Base-by-base conservation (phyloP, 2,888 invertebrate genomes). In the Lasioglossum leucozonium region DNA sequence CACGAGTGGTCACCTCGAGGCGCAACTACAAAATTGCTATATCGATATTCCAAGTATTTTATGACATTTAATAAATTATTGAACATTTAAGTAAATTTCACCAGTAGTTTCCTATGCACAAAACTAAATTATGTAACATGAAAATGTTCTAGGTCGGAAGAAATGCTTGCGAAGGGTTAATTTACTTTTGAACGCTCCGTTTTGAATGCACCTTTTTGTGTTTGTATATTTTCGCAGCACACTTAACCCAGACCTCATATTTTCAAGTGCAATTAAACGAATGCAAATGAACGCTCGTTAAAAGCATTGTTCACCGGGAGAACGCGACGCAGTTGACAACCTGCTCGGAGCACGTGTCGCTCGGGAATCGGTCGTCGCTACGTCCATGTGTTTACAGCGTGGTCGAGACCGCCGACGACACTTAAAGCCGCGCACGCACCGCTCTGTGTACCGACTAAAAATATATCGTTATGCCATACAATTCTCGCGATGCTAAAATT, bases 381-480 rank as follows among this genome's bases (percentile, higher is more conserved):
- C 13, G 55, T 26, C 18, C 47, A 26, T 67, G 34, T 83, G 77
- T 77, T 73, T 77, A 82, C 77, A 26, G 30, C 67, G 72, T 69
- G 67, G 72, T 47, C 69, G 44, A 37, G 69, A 42, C 30, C 16
- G 37, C 22, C 44, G 34, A 18, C 72, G 72, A 65, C 65, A 65
- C 65, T 76, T 67, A 72, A 67, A 51, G 44, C 51, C 40, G 72
- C 74, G 76, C 76, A 55, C 65, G 62, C 72, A 42, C 18, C 40
- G 40, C 47, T 69, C 83, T 47, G 73, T 77, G 69, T 69, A 84
- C 84, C 26, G 84, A 83, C 84, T 84, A 83, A 84, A 84, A 84
- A 84, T 84, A 84, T 73, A 72, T 84, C 84, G 78, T 84, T 83
- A 83, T 84, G 84, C 84, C 84, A 84, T 83, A 78, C 77, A 77